These are phyloP conservation scores for Corbicula japonica DNA, from an alignment of 2,888 invertebrate species.

Conservation along the genomic window DNA sequence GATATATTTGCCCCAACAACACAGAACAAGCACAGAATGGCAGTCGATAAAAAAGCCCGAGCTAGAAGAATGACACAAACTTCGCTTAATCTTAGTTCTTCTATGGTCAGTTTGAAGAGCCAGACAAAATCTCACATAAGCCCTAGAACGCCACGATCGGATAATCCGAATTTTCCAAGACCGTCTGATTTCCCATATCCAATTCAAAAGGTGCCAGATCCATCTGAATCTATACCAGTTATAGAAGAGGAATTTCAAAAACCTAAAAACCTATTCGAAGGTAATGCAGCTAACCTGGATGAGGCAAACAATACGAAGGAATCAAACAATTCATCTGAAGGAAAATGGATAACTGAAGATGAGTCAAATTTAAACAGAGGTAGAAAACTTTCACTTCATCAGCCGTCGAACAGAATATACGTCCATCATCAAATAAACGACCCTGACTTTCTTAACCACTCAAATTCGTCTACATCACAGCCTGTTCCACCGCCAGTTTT, in stretches of 20 bases:
- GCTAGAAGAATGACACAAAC: not conserved
- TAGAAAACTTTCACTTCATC: not conserved
- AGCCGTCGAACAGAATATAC: conserved; percentile 52
- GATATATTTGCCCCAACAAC: conserved; percentile 24
- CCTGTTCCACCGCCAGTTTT: too few relatives aligned
- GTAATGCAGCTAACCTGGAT: conserved; percentile 2
- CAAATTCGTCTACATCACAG: too few relatives aligned
- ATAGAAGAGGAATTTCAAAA: too few relatives aligned
- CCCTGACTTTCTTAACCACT: too few relatives aligned
- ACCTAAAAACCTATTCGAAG: conserved; percentile 14
- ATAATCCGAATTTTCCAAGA: conserved; percentile 58
- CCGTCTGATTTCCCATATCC: conserved; percentile 59
- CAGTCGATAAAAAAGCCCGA: not conserved
- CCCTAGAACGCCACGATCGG: conserved; percentile 35
- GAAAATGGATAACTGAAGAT: conserved; percentile 54
- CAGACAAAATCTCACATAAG: conserved; percentile 6
- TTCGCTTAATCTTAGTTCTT: conserved; percentile 2
- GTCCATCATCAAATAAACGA: conserved; percentile 55
- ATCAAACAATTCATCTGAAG: conserved; percentile 10
- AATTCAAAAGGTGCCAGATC: conserved; percentile 16
- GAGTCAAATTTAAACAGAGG: conserved; percentile 11
- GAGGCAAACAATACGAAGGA: not conserved
- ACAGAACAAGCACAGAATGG: not conserved
- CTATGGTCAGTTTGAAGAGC: conserved; percentile 2
- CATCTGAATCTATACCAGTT: not conserved